Base-by-base conservation (phyloP, 2,113 vertebrate species). In the Sterna hirundo region DNA sequence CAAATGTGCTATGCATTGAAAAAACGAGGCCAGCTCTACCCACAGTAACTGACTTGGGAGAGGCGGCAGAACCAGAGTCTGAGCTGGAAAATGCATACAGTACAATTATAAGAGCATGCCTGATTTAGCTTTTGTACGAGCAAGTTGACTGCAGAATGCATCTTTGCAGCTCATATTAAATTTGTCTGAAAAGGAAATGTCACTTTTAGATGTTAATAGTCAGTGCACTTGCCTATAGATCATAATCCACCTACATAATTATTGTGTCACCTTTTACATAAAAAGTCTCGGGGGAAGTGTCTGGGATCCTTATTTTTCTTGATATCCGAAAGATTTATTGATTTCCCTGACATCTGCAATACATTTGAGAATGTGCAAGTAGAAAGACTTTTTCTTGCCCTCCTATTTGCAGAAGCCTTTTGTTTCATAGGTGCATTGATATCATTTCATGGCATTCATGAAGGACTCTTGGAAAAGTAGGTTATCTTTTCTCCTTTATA, bases 221-320 rank as follows among this genome's bases (percentile, higher is more conserved):
- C 84, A 93, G n/a, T 80, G 87, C 58, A 74, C 70, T 96, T 88
- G 83, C 75, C 85, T 93, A 90, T 93, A 95, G 86, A 95, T 93
- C 82, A 83, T 80, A 95, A 94, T 88, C 94, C 93, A 97, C 91
- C 95, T 96, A 95, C 89, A 80, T 94, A 97, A 96, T 93, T 96
- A 95, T 82, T 89, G 74, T 90, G 84, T 71, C 78, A 93, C 78
- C 79, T 95, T 94, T 93, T 94, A 93, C 77, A 93, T 93, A 61
- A 91, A 95, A 58, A 83, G 80, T 94, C 85, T 88, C 13, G 0
- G 29, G n/a, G 91, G 61, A 97, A 92, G 74, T 74, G 91, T 38
- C 66, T 97, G 78, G 58, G 84, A 95, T 80, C 66, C 89, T 94
- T 95, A 75, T 79, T 87, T 93, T 83, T 95, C 77, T 70, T 94